Evolutionary conservation across 2,113 vertebrate genomes (phyloP).

Genomic region (Piaya cayana): DNA sequence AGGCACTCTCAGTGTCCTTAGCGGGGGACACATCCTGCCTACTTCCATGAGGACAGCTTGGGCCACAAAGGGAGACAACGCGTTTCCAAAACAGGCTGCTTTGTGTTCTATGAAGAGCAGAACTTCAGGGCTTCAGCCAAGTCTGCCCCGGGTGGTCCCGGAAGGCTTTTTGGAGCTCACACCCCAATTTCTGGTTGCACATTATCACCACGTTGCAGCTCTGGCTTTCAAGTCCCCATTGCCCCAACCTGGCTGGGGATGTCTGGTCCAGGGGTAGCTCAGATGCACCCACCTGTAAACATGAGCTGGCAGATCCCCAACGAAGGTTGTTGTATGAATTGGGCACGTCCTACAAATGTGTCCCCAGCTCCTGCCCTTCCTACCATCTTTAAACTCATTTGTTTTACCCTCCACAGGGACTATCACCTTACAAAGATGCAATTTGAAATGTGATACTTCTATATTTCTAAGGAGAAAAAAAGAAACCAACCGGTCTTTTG

Average conservation of each 20-base stretch:
- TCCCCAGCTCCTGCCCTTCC: not conserved
- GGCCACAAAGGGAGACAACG: not conserved
- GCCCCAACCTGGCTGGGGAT: not conserved
- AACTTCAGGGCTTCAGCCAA: not conserved
- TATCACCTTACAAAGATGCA: not conserved
- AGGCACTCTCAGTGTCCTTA: not conserved
- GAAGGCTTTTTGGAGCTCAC: not conserved
- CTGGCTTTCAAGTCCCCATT: rapidly evolving
- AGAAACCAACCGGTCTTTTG: not conserved
- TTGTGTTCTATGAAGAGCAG: not conserved
- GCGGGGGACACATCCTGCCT: not conserved
- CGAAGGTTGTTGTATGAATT: not conserved
- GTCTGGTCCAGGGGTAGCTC: not conserved
- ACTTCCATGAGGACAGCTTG: not conserved
- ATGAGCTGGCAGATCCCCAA: not conserved
- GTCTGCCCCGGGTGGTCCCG: not conserved
- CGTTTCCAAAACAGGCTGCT: not conserved
- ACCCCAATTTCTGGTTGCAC: not conserved
- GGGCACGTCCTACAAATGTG: not conserved
- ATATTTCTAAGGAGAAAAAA: not conserved
- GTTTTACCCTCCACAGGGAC: not conserved
- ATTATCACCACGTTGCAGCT: not conserved
- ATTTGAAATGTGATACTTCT: not conserved
- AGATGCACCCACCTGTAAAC: not conserved
- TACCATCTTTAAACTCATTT: not conserved